A percentile compares a stretch with the other conserved stretches of the same genome.
phyloP scores from a whole-genome alignment of 2,888 invertebrate genomes.

The Phania funesta region DNA sequence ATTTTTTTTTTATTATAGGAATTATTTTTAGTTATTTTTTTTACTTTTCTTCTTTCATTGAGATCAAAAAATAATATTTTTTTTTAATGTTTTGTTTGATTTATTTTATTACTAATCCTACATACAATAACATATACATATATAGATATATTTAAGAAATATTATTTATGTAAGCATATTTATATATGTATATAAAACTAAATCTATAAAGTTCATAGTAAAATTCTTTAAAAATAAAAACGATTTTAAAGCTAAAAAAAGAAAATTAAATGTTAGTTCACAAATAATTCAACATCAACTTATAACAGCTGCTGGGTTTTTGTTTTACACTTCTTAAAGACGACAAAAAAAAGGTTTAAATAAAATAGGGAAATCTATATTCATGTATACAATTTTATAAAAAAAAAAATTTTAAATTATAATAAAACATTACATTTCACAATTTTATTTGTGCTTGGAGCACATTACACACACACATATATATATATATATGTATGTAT shows the following conservation, averaged over 20 bases:
- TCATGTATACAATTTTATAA: constrained; percentile 37
- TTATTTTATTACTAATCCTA: constrained; percentile 49
- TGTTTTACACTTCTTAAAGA: constrained; percentile 39
- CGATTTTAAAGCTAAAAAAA: constrained; percentile 20
- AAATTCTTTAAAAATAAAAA: constrained; percentile 44
- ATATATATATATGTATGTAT: constrained; percentile 43
- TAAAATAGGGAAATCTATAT: constrained; percentile 47
- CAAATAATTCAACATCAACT: constrained; percentile 55
- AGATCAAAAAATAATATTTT: constrained; percentile 70
- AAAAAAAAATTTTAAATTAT: constrained; percentile 50
- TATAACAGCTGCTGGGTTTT: constrained; percentile 58
- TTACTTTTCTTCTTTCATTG: constrained; percentile 55
- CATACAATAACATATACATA: constrained; percentile 45
- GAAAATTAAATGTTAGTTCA: constrained; percentile 38
- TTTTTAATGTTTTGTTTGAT: constrained; percentile 26
- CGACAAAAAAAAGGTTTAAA: constrained; percentile 40
- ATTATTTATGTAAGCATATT: constrained; percentile 58
- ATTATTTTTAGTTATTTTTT: constrained; percentile 31
- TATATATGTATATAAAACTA: constrained; percentile 27
- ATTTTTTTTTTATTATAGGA: constrained; percentile 21
- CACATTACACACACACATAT: too few species aligned
- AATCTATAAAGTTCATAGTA: constrained; percentile 48
- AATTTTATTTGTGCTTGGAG: too few species aligned
- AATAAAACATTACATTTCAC: constrained; percentile 54
- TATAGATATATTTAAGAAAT: constrained; percentile 40